Evolutionary conservation across 1,140 invertebrate genomes (phyloP), one percentile per base, ranked within the genome.

Genomic region (Leptinotarsa lineolata): DNA sequence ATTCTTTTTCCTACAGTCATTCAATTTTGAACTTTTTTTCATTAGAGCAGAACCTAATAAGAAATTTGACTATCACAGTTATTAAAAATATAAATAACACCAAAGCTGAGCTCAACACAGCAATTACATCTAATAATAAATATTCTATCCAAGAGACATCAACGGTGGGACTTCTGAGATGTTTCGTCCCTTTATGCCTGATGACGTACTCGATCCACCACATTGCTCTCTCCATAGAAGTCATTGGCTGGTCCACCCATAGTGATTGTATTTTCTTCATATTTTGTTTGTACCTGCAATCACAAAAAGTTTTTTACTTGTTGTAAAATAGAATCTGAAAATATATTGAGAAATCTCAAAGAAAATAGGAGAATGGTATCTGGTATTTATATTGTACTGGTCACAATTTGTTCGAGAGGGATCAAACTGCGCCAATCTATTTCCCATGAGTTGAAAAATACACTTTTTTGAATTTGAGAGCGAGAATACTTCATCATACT

Each of bases 181-280:
- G 82, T 54, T 80, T 76, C 8, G 82, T 81, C 15, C 84, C 84
- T 77, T 83, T 82, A 73, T 86, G 80, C 24, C 86, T 77, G 18
- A 88, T 77, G n/a, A 86, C 83, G 75, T 86, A 86, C 76, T 88
- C 86, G 2, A 85, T 85, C 86, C 85, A 87, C 85, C 86, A 88
- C 72, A 86, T 78, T 12, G 84, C 85, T 68, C 81, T 81, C 70
- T 87, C 83, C 18, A 85, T 48, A 1, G 82, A 75, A 1, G 74
- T 79, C 77, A 81, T 77, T 13, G 83, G 84, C 76, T 83, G 75
- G 72, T 86, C 85, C 46, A 73, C 72, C 18, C 73, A 22, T 39
- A 81, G 46, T n/a, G 67, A 21, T 1, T 72, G 46, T 18, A 77
- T 39, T 72, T 78, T 75, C 65, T 73, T 70, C 16, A 75, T 74